phyloP scores from a whole-genome alignment of 2,888 invertebrate genomes.

The Chloroclystis v-ata region DNA sequence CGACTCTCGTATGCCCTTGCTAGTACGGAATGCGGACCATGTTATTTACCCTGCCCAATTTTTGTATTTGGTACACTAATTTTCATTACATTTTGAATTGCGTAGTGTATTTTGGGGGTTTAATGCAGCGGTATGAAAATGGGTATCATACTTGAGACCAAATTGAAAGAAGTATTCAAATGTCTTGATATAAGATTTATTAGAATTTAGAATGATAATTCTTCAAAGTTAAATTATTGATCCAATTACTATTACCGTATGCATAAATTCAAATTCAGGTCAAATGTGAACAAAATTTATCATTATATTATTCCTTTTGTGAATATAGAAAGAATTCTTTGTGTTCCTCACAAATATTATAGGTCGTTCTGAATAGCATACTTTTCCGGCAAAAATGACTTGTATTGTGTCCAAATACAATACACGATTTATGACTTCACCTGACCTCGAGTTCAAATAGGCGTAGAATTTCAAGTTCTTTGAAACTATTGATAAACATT shows the following conservation, averaged over 20 bases:
- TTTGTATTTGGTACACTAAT: constrained; percentile 6
- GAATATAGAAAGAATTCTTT: constrained; percentile 25
- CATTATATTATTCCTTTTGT: constrained; percentile 8
- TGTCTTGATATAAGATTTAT: no score
- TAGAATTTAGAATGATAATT: no score
- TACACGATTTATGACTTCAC: constrained; percentile 62
- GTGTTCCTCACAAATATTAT: constrained; percentile 45
- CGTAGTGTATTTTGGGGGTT: neutral
- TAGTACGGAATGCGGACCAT: constrained; percentile 6
- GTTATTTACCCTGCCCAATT: constrained; percentile 8
- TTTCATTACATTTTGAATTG: neutral
- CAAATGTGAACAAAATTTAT: no score
- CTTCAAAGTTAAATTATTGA: no score
- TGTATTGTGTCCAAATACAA: constrained; percentile 69
- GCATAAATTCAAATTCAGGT: no score
- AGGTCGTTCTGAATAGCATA: constrained; percentile 49
- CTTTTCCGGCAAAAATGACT: constrained; percentile 69
- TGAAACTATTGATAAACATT: constrained; percentile 1
- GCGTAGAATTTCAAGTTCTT: constrained; percentile 9
- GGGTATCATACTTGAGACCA: no score
- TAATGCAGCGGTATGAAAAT: no score
- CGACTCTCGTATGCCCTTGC: constrained; percentile 22
- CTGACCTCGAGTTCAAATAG: constrained; percentile 37
- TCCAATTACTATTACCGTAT: no score
- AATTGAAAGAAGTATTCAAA: no score